Evolutionary conservation across 1,140 invertebrate genomes (phyloP), one percentile per base, ranked within the genome.

Genomic region (Pseudomyrmex cubaensis): DNA sequence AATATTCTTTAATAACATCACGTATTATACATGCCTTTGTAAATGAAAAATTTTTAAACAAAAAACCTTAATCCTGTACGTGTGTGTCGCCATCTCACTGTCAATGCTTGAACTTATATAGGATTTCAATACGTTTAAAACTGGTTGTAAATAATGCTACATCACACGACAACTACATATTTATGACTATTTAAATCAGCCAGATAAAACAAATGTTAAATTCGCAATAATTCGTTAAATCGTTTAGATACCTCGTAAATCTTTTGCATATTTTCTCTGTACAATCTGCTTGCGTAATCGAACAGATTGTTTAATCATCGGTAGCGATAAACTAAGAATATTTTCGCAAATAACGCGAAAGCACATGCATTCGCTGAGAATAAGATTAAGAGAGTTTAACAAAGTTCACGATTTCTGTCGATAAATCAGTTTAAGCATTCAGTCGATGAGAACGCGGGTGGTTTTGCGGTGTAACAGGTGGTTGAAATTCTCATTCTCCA

Each of bases 391-490:
- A 57, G 87, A 75, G 75, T 67, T 69, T 70, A 85, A 84, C 70
- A 67, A 91, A 92, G 88, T 91, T 88, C 82, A 70, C 73, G 85
- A 86, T 87, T 90, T 93, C 90, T 89, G 92, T 89, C 91, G 92
- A 93, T 93, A 93, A 93, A 93, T 92, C 90, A 93, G 92, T 90
- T 91, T 82, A 88, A 89, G 85, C 86, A 89, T 90, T 92, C 87
- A 87, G 90, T 89, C 91, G 90, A 91, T 91, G 87, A 90, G 78
- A 91, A 84, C 82, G 84, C 85, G 87, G 88, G 90, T 91, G 89
- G 89, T 92, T 93, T 92, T 91, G 87, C 85, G 75, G 92, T 85
- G 92, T 93, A 93, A 93, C 92, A 93, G 92, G 92, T 93, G 92
- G 92, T 92, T 92, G 92, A 91, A 92, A 91, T 93, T 92, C 92